Base-by-base conservation (phyloP, 2,113 vertebrate species). In the Pseudorasbora parva region DNA sequence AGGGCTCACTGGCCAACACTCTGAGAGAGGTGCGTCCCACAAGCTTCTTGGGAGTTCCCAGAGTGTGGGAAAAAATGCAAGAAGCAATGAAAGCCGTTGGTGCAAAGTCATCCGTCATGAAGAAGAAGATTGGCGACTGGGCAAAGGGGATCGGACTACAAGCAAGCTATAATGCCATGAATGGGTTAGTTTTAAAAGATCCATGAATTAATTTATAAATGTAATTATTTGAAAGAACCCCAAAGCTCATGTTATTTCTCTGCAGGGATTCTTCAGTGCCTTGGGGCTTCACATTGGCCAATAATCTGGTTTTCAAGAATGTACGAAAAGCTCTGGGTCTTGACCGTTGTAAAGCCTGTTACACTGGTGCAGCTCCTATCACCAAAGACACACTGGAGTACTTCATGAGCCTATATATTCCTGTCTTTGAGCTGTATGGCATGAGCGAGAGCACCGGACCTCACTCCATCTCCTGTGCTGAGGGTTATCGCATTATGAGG, bases 31-130 rank as follows among this genome's bases (percentile, higher is more conserved):
- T 86, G 23, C 90, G 86, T 7, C 90, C 88, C 17, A 94, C 94
- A 6, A 87, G 86, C 41, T 93, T 93, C 83, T 59, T 93, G 56
- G 91, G 91, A 4, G 95, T 95, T 79, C 95, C 95, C 37, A 90
- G 95, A 3, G 93, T 95, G 19, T 95, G 94, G 94, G 95, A 95
- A 89, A 95, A 95, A 90, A 95, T 95, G 85, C 91, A 94, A 75
- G 95, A 95, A 86, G 93, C 84, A 54, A 94, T 95, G 93, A 93
- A 88, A 85, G 84, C 87, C 2, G 17, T 30, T 0, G 90, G 92
- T 21, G 89, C 89, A 11, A 94, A 95, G 76, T 89, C 86, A 0
- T 90, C 94, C 0, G 62, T 89, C 0, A 23, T 95, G 66, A 93
- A 47, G 85, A 93, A 87, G 84, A 90, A 54, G 71, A 81, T 95